Evolutionary conservation across 92 coral and sea anemone species (phyloP), one percentile per base, ranked within the genome.

Genomic region (Phymanthus crucifer): DNA sequence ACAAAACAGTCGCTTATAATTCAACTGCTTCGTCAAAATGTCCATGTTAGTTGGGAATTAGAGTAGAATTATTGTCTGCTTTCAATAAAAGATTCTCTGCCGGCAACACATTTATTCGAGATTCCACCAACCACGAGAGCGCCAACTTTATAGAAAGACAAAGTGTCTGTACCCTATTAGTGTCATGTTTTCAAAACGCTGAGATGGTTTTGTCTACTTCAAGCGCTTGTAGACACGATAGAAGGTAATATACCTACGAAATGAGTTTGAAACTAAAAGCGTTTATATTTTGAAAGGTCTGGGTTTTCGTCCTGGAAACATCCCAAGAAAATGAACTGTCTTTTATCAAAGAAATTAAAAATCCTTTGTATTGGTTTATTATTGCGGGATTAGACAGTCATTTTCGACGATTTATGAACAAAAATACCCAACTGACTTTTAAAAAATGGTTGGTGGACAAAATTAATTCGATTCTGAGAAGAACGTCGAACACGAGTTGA

Each of bases 301-400:
- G 48, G 48, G 16, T 43, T 10, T 8, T 43, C 14, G 48, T 2
- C 16, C 48, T 43, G 48, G 10, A 43, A 7, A 43, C 48, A 14
- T 43, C 48, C 14, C 10, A 43, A 43, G 12, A 54, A 7, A 61
- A 61, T 18, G 68, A n/a, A n/a, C 68, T 34, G 34, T 34, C 68
- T 61, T 61, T 14, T 2, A 61, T 61, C 16, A 24, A 13, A 29
- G 33, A 27, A 61, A 61, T 61, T 24, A 61, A 29, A 61, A 61
- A 61, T 61, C 68, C 29, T 61, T 61, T 61, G 64, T 61, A 61
- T n/a, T 17, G 8, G 68, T 61, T 24, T 61, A 24, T 61, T 61
- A 26, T 57, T 57, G 26, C 11, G 6, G 31, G 66, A 57, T 57
- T 57, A 57, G 2, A 23, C 66, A 29, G 68, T 61, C 17, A 12